Percentiles rank a stretch among this genome's conserved stretches.
phyloP scores from a whole-genome alignment of 1,140 invertebrate genomes.

The Pseudomyrmex sp. region DNA sequence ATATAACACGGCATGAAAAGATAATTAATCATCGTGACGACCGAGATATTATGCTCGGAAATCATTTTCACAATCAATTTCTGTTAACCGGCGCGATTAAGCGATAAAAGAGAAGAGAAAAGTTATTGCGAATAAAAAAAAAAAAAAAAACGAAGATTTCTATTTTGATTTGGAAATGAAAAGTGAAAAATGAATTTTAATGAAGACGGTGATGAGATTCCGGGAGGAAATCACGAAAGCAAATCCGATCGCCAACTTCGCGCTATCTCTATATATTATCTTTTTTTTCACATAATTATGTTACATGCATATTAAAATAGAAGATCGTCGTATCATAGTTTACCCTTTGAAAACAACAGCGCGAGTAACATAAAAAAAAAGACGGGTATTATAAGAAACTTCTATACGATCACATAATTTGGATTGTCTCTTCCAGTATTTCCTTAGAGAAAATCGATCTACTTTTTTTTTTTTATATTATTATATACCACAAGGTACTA shows the following conservation, averaged over 20 bases:
- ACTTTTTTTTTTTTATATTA: too few relatives aligned
- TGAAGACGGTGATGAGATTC: slow-evolving; percentile 36
- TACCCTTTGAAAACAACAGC: background rate
- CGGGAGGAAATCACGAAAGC: slow-evolving; percentile 17
- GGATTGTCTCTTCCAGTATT: too few relatives aligned
- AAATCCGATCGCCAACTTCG: slow-evolving; percentile 23
- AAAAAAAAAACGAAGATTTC: slow-evolving; percentile 3
- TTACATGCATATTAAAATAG: slow-evolving; percentile 7
- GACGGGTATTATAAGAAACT: background rate
- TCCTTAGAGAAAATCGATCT: too few relatives aligned
- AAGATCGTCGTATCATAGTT: background rate
- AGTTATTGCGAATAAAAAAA: slow-evolving; percentile 22
- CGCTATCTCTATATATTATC: slow-evolving; percentile 8
- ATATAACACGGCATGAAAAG: background rate
- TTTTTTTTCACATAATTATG: slow-evolving; percentile 9
- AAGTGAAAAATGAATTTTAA: slow-evolving; percentile 56
- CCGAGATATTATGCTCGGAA: background rate
- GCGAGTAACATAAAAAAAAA: background rate
- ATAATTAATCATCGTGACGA: slow-evolving; percentile 14
- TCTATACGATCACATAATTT: too few relatives aligned
- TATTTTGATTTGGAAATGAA: slow-evolving; percentile 39
- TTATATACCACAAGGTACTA: too few relatives aligned
- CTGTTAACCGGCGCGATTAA: slow-evolving; percentile 12
- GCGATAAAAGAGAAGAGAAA: slow-evolving; percentile 16
- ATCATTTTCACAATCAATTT: slow-evolving; percentile 26